Evolutionary conservation across 2,113 vertebrate genomes (phyloP), one percentile per base, ranked within the genome.

Genomic region (Acrocephalus arundinaceus): DNA sequence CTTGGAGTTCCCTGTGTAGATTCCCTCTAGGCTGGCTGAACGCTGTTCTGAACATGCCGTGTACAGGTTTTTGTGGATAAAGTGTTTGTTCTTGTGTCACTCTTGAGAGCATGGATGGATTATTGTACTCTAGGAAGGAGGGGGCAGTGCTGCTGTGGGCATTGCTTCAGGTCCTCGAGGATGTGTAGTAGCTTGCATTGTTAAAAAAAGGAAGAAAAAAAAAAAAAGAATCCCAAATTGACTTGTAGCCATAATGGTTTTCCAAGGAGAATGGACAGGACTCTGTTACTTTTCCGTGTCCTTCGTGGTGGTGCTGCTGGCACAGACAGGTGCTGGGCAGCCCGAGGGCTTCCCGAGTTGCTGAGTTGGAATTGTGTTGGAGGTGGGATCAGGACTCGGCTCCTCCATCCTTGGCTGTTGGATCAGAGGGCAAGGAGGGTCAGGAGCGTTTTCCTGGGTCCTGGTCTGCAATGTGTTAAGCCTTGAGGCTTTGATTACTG

Each of bases 11-110:
- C 93, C 94, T 37, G 90, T 93, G 97, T 93, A 93, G 96, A 73
- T 94, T 61, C 94, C 65, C 90, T 86, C 15, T 91, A 87, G 91
- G 91, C 94, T 96, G 96, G 76, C 94, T 94, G 96, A 37, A 66
- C 54, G 67, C 91, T 95, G 85, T 96, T 85, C 95, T 76, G 77
- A 61, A 96, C 94, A 94, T 66, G 94, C 95, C 72, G 8, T 97
- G 96, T 96, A 97, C 95, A 94, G 95, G 96, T 97, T 59, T 95
- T 96, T 92, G 97, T 96, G 96, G 95, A 73, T 97, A 88, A 94
- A 93, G 93, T 96, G 96, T 95, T 95, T 94, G 93, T 93, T 92
- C 92, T 92, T 92, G 96, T 97, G 93, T 93, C 89, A 85, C 94
- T 95, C 95, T 97, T 93, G 94, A 94, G 91, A 97, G 95, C 95